Evolutionary conservation across 2,113 vertebrate genomes (phyloP).

Genomic region (Aepyceros melampus): DNA sequence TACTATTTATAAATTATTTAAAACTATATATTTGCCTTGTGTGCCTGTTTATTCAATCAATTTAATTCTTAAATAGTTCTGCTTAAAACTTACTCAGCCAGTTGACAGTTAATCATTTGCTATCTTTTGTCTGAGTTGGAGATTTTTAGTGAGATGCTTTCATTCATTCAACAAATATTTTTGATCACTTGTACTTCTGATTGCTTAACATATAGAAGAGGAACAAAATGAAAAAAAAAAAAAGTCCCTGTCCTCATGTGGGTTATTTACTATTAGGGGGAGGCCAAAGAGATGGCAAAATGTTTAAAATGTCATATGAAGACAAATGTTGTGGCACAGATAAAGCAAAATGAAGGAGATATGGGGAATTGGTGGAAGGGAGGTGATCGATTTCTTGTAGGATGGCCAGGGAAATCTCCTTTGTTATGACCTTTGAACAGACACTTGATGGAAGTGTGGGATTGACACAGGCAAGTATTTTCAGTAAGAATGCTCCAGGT

Average conservation of each 20-base stretch:
- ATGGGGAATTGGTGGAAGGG: not conserved
- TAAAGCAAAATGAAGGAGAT: not conserved
- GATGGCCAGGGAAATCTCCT: not conserved
- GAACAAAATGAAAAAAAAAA: not conserved
- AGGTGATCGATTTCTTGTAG: not conserved
- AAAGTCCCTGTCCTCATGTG: not conserved
- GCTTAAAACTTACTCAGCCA: not conserved
- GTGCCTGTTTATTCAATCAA: constrained; percentile 14
- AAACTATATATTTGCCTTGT: not conserved
- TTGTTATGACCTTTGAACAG: not conserved
- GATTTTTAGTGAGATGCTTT: not conserved
- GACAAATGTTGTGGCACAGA: not conserved
- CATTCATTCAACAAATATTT: not conserved
- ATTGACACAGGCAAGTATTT: not conserved
- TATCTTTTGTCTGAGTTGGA: not conserved
- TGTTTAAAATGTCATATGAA: not conserved
- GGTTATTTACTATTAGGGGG: not conserved
- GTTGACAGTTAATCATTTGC: not conserved
- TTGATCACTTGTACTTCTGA: not conserved
- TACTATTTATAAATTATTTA: constrained; percentile 30
- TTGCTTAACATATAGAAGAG: not conserved
- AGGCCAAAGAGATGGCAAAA: not conserved
- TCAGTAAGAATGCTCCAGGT: not conserved
- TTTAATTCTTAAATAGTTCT: not conserved
- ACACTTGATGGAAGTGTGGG: not conserved